Conservation (phyloP, 1,140 invertebrate species). For the Chironomus tepperi region DNA sequence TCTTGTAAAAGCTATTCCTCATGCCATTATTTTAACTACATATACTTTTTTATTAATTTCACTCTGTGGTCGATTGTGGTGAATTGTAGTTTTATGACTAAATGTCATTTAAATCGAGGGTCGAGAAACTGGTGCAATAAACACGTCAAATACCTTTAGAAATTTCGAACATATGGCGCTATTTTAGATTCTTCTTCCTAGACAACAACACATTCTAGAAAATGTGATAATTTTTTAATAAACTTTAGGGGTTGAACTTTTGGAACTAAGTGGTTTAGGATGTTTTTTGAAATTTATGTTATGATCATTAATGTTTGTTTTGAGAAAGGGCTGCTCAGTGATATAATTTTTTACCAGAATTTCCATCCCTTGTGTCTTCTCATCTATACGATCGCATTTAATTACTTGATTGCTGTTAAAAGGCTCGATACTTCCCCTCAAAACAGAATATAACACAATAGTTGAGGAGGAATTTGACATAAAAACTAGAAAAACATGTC, state of each 20-base stretch:
- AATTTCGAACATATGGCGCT: conserved; percentile 14
- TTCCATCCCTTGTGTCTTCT: conserved; percentile 11
- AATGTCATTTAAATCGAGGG: conserved; percentile 1
- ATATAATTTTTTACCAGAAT: background rate
- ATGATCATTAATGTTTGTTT: conserved; percentile 9
- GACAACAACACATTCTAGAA: conserved; percentile 7
- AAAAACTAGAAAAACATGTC: conserved; percentile 10
- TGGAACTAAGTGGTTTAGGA: background rate
- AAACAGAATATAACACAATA: background rate
- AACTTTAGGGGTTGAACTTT: background rate
- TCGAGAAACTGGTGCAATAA: conserved; percentile 16
- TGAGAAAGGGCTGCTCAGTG: background rate
- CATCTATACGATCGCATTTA: background rate
- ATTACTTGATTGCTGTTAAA: conserved; percentile 14
- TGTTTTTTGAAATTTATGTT: background rate
- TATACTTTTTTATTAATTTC: background rate
- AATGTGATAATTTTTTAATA: conserved; percentile 15
- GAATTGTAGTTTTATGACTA: conserved; percentile 5
- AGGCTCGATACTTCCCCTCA: background rate
- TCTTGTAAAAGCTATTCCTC: background rate
- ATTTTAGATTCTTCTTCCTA: background rate
- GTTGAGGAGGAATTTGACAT: background rate
- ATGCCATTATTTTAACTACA: background rate
- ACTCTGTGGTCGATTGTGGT: conserved; percentile 3
- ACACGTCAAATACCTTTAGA: conserved; percentile 21